A percentile compares a stretch with the other conserved stretches of the same genome.
These are phyloP conservation scores for Vultur gryphus DNA, from an alignment of 2,797 vertebrate genomes.

Conservation along the genomic window DNA sequence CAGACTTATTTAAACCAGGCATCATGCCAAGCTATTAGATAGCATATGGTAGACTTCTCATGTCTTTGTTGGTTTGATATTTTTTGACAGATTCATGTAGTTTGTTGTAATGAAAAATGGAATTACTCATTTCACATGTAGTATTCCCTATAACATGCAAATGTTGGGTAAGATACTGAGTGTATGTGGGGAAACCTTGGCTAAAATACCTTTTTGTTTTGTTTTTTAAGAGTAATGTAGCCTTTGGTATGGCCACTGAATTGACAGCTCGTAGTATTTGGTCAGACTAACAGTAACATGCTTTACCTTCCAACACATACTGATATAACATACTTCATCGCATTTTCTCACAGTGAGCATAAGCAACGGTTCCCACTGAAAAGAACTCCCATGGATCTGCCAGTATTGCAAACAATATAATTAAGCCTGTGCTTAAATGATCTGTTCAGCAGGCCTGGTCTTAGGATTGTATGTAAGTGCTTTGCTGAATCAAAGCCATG, in stretches of 20 bases:
- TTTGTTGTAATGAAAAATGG: not conserved
- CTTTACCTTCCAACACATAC: not conserved
- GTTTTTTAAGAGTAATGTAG: not conserved
- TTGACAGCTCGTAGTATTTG: not conserved
- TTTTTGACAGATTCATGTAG: not conserved
- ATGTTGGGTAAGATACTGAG: not conserved
- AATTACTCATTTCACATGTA: not conserved
- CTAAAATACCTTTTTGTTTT: not conserved
- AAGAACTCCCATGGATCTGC: not conserved
- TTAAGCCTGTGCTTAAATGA: not conserved
- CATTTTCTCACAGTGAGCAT: not conserved
- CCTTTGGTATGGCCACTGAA: not conserved
- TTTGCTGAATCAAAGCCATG: not conserved
- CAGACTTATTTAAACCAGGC: not conserved
- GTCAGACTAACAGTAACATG: not conserved
- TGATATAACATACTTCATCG: not conserved
- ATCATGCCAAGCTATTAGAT: not conserved
- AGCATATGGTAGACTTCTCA: not conserved
- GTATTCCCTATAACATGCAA: not conserved
- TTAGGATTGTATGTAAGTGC: not conserved
- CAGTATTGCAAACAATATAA: not conserved
- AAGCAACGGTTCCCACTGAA: not conserved
- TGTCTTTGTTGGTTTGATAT: not conserved
- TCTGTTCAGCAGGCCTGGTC: not conserved
- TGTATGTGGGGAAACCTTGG: not conserved